A percentile compares a stretch with the other conserved stretches of the same genome.
phyloP scores from a whole-genome alignment of 2,888 invertebrate genomes.

The Mythimna impura region DNA sequence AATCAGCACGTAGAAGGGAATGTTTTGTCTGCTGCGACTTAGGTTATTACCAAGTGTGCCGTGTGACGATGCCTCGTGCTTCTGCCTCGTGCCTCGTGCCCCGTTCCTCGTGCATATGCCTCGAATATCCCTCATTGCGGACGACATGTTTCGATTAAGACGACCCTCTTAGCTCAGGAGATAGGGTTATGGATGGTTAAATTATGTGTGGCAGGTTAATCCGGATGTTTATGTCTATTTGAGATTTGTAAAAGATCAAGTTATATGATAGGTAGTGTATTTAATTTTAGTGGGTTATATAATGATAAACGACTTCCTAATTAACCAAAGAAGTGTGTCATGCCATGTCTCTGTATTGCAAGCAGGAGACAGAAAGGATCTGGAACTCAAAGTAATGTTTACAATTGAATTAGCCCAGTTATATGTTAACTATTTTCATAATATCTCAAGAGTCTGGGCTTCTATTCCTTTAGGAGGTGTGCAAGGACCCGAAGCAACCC shows the following conservation, averaged over 20 bases:
- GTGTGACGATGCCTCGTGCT: slow-evolving; percentile 71
- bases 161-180: slow-evolving; percentile 84
- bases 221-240: not conserved
- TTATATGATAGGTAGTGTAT: not conserved
- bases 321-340: not conserved
- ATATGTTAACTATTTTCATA: too few relatives aligned
- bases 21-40: slow-evolving; percentile 85
- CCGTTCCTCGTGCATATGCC: slow-evolving; percentile 79
- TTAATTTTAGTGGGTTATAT: not conserved
- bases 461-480: too few relatives aligned
- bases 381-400: not conserved
- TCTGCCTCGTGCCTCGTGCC: slow-evolving; percentile 71
- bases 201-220: slow-evolving; percentile 43
- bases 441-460: too few relatives aligned
- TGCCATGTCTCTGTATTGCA: not conserved
- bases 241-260: not conserved
- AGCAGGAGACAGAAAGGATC: not conserved
- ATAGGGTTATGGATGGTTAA: slow-evolving; percentile 41
- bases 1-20: slow-evolving; percentile 86
- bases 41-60: slow-evolving; percentile 76
- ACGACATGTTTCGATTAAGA: slow-evolving; percentile 88
- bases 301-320: not conserved
- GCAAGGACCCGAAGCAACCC: too few relatives aligned
- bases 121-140: slow-evolving; percentile 85
- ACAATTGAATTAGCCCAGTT: too few relatives aligned